Evolutionary conservation across 2,888 invertebrate species (phyloP).

Genomic region (Acheta domesticus): DNA sequence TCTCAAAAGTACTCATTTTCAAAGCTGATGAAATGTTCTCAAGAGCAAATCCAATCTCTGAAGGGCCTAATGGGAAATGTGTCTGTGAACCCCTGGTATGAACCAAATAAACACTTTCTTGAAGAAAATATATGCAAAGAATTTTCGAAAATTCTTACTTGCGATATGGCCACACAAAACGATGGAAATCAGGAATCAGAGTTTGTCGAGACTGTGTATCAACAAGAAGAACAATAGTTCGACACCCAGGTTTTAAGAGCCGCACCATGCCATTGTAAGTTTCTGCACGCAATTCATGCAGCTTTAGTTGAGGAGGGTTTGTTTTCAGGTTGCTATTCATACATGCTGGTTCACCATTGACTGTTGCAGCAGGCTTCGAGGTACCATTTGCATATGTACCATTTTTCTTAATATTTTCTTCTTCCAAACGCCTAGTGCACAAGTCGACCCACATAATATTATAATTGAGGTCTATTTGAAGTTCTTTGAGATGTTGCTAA

Average conservation of each 20-base stretch:
- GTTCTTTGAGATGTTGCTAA: no score
- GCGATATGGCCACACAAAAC: constrained; percentile 92
- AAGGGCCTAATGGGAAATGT: no score
- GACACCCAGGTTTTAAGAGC: constrained; percentile 88
- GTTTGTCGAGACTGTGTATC: constrained; percentile 84
- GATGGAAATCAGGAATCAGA: constrained; percentile 86
- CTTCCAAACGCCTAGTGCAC: constrained; percentile 54
- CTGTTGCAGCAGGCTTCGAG: background rate
- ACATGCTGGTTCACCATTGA: background rate
- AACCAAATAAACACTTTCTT: no score
- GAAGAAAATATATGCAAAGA: no score
- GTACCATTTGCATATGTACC: constrained; percentile 26
- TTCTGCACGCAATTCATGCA: constrained; percentile 91
- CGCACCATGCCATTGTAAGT: constrained; percentile 93
- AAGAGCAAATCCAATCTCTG: no score
- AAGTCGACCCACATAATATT: no score
- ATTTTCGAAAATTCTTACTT: constrained; percentile 59
- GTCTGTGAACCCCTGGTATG: no score
- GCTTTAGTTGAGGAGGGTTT: constrained; percentile 38
- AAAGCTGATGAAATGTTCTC: no score
- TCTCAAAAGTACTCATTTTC: no score
- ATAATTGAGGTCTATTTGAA: no score
- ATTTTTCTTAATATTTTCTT: constrained; percentile 48
- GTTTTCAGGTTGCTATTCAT: constrained; percentile 31
- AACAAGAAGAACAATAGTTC: constrained; percentile 86